A percentile compares a stretch with the other conserved stretches of the same genome.
These are phyloP conservation scores for Dufourea novaeangliae DNA, from an alignment of 1,140 invertebrate species.

Conservation along the genomic window DNA sequence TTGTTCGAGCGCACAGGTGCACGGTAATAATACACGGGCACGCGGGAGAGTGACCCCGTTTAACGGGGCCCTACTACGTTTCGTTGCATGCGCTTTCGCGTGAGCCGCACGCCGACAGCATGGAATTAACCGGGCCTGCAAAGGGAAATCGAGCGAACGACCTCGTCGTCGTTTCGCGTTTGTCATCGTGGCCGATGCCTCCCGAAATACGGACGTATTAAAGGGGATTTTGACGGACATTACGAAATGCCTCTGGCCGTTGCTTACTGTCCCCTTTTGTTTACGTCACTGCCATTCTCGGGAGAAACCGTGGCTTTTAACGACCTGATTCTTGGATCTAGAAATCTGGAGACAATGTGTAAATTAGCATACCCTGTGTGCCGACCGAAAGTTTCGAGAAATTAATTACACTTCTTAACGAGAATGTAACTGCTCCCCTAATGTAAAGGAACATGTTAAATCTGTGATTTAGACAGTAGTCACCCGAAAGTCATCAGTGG, in stretches of 20 bases:
- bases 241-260: background rate
- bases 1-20: conserved; percentile 32
- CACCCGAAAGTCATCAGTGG: too few relatives aligned
- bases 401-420: too few relatives aligned
- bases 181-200: conserved; percentile 22
- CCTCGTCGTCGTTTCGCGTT: background rate
- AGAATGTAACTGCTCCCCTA: too few relatives aligned
- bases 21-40: conserved; percentile 43
- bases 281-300: background rate
- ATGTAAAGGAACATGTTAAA: too few relatives aligned
- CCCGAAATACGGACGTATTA: conserved; percentile 32
- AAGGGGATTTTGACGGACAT: background rate
- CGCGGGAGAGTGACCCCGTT: conserved; percentile 57
- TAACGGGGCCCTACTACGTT: conserved; percentile 36
- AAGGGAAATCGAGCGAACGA: conserved; percentile 50
- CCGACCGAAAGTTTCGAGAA: too few relatives aligned
- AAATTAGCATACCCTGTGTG: too few relatives aligned
- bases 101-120: conserved; percentile 8
- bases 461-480: too few relatives aligned
- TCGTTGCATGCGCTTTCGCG: conserved; percentile 20
- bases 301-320: background rate
- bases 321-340: too few relatives aligned
- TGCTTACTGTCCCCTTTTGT: background rate
- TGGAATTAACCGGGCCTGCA: conserved; percentile 54
- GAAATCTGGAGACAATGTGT: too few relatives aligned